These are phyloP conservation scores for Chelidonichthys spinosus DNA, from an alignment of 2,797 vertebrate species.

Conservation along the genomic window DNA sequence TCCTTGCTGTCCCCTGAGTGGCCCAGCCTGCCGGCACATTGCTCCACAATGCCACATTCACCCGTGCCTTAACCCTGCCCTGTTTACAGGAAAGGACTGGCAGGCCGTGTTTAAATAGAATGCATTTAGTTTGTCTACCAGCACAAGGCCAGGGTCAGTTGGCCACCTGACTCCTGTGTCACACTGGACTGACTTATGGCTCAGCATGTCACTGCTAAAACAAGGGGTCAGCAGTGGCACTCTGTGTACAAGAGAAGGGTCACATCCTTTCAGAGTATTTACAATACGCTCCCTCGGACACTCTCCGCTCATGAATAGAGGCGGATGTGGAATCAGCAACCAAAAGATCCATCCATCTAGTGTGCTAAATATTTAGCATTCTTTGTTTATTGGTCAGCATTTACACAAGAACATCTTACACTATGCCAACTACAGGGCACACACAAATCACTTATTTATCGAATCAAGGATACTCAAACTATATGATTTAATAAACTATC, in stretches of 20 bases:
- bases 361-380: conserved; percentile 36
- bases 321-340: conserved; percentile 10
- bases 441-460: too few species aligned
- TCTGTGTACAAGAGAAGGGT: conserved; percentile 73
- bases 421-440: too few species aligned
- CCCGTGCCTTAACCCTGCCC: conserved; percentile 75
- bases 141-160: conserved; percentile 80
- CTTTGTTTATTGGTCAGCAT: neutral
- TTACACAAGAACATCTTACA: conserved; percentile 6
- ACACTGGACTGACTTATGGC: conserved; percentile 76
- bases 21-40: conserved; percentile 68
- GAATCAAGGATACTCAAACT: too few species aligned
- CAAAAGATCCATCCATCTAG: conserved; percentile 19
- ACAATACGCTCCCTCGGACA: conserved; percentile 61
- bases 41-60: conserved; percentile 86
- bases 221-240: conserved; percentile 75
- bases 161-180: conserved; percentile 81
- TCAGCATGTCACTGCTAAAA: conserved; percentile 75
- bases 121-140: conserved; percentile 86
- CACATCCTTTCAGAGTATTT: conserved; percentile 73
- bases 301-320: conserved; percentile 48
- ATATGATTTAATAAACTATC: too few species aligned
- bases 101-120: conserved; percentile 82
- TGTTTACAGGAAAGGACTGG: conserved; percentile 78
- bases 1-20: conserved; percentile 72